Base-by-base conservation (phyloP, 2,113 vertebrate genomes). In the Zosterops pallidus region DNA sequence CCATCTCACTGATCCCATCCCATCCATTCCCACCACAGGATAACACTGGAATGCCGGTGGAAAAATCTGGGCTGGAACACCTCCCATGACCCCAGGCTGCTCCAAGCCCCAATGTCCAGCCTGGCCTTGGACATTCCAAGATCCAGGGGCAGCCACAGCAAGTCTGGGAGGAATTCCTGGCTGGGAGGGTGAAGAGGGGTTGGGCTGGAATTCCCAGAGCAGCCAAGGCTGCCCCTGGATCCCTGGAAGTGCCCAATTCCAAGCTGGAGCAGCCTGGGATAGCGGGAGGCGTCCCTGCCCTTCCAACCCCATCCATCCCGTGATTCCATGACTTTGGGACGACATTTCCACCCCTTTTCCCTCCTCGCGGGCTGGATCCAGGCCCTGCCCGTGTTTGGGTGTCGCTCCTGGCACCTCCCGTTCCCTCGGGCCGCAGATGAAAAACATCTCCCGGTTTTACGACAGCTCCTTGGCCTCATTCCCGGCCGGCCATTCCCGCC, bases 351-450 rank as follows among this genome's bases (percentile, higher is more conserved):
- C 12, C 26, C 68, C 29, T 1, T 55, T 55, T 26, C 59, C 41
- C 59, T 31, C 5, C 59, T 11, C 1, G 0, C 0, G 13, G 59
- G 42, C 70, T 47, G 75, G 35, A 55, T 59, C 25, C 9, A 0
- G 12, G 39, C 35, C 41, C 59, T 5, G 6, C 41, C 74, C 19
- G 0, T 10, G 7, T 11, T 37, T 18, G 41, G 86, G 33, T 5
- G 9, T 9, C 12, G 1, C 4, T 25, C 55, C 65, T 18, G 63
- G 49, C 49, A 0, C 24, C 56, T 89, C 56, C 3, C 0, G 0
- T 2, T 50, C 28, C 63, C 28, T 24, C 25, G 18, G 1, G 31
- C 68, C 33, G 59, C 33, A 3, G 46, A 74, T 50, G 49, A 39
- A 59, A 86, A 94, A 22, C 68, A 41, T 71, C 74, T 82, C 88